Conservation (phyloP, 2,888 invertebrate species). For the Ashinkailepas kermadecensis region DNA sequence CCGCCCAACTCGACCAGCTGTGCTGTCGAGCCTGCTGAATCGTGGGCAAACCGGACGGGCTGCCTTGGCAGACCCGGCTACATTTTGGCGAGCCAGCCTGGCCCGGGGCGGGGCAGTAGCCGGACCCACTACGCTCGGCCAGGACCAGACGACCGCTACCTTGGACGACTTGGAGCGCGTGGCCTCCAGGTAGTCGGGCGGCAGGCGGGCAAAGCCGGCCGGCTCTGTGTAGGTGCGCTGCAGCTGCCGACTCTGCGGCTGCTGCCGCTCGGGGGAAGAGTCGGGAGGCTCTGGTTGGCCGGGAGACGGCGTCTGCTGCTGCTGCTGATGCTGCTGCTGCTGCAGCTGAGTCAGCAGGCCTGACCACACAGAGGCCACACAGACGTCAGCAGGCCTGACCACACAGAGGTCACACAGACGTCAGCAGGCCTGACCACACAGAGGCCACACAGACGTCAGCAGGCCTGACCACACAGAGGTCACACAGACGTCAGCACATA, state of each 20-base stretch:
- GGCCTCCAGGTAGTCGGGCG: not conserved
- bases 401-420: too few species aligned
- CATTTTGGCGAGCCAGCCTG: too few species aligned
- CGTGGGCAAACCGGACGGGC: too few species aligned
- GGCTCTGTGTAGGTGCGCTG: not conserved
- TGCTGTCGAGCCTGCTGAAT: too few species aligned
- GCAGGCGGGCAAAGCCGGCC: not conserved
- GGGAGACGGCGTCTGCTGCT: not conserved
- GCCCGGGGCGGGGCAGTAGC: too few species aligned
- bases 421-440: too few species aligned
- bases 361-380: not conserved
- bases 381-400: too few species aligned
- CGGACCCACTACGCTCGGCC: not conserved
- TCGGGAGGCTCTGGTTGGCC: not conserved
- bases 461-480: too few species aligned
- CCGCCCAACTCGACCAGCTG: too few species aligned
- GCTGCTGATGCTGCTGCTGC: not conserved
- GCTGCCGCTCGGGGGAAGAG: not conserved
- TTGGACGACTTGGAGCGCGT: not conserved
- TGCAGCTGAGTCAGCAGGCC: slow-evolving; percentile 7
- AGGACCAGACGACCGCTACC: not conserved
- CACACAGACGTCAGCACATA: too few species aligned
- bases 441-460: too few species aligned
- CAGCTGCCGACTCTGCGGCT: not conserved
- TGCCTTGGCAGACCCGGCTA: too few species aligned